These are phyloP conservation scores for Charaxes varanes DNA, from an alignment of 1,140 invertebrate genomes.

Conservation along the genomic window DNA sequence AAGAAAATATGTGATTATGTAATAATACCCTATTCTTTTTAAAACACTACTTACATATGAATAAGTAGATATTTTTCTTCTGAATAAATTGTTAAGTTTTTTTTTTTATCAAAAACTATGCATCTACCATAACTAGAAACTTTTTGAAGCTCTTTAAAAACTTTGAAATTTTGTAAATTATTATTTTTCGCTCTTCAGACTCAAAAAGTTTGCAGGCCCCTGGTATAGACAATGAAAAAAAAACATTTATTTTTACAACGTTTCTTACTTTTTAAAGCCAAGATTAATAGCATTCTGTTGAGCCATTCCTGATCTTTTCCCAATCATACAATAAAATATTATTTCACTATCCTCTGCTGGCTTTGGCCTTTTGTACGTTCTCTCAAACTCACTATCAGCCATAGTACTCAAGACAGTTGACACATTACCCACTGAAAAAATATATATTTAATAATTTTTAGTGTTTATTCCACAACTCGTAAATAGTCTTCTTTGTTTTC, in stretches of 20 bases:
- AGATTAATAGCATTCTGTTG: slow-evolving; percentile 74
- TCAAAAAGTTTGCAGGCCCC: no score
- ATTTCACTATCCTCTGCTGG: slow-evolving; percentile 74
- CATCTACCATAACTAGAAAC: no score
- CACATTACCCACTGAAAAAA: slow-evolving; percentile 60
- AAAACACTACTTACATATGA: no score
- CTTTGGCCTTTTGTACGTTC: slow-evolving; percentile 69
- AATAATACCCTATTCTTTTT: no score
- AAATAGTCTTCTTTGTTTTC: no score
- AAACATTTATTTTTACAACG: background rate
- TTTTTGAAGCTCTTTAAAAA: no score
- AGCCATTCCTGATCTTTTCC: slow-evolving; percentile 75
- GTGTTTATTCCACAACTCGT: background rate
- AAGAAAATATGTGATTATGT: no score
- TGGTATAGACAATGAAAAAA: background rate
- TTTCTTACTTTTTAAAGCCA: slow-evolving; percentile 76
- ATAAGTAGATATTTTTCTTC: no score
- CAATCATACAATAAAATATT: slow-evolving; percentile 78
- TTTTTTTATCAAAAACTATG: no score
- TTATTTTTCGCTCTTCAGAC: no score
- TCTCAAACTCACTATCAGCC: slow-evolving; percentile 60
- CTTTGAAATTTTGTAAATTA: no score
- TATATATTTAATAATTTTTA: background rate
- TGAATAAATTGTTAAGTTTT: no score
- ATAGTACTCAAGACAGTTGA: slow-evolving; percentile 56